These are phyloP conservation scores for Jordanella pulchra DNA, from an alignment of 2,797 vertebrate genomes.

Conservation along the genomic window DNA sequence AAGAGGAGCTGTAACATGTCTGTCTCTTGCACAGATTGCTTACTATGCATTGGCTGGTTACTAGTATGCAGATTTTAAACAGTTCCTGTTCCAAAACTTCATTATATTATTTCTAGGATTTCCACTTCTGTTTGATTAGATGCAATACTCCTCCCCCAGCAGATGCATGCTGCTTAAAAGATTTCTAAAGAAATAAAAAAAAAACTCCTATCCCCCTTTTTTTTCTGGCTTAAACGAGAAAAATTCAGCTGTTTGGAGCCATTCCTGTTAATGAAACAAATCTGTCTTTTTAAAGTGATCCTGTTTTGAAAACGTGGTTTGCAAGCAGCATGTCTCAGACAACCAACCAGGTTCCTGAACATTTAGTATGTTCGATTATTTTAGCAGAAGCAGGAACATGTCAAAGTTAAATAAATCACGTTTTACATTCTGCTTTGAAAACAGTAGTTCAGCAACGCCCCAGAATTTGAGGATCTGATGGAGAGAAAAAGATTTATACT, in stretches of 20 bases:
- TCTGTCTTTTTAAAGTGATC: no score
- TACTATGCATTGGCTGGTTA: not conserved
- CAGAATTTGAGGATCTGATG: not conserved
- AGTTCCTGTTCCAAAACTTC: not conserved
- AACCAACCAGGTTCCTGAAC: no score
- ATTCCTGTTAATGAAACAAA: not conserved
- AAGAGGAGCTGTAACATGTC: not conserved
- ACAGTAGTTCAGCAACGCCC: not conserved
- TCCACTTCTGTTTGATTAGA: not conserved
- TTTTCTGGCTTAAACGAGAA: no score
- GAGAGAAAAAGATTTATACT: not conserved
- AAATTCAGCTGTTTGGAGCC: not conserved
- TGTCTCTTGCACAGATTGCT: not conserved
- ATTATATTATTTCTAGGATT: no score
- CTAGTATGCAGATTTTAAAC: not conserved
- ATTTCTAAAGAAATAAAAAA: not conserved
- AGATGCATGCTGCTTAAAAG: not conserved
- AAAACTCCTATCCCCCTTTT: no score
- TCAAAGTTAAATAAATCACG: not conserved
- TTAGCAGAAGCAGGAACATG: not conserved
- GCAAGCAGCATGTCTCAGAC: no score
- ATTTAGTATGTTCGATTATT: not conserved
- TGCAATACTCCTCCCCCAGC: not conserved
- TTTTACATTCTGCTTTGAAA: not conserved
- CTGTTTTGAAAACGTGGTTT: not conserved